Evolutionary conservation across 2,797 vertebrate species (phyloP), one percentile per base, ranked within the genome.

Genomic region (Morelia viridis): DNA sequence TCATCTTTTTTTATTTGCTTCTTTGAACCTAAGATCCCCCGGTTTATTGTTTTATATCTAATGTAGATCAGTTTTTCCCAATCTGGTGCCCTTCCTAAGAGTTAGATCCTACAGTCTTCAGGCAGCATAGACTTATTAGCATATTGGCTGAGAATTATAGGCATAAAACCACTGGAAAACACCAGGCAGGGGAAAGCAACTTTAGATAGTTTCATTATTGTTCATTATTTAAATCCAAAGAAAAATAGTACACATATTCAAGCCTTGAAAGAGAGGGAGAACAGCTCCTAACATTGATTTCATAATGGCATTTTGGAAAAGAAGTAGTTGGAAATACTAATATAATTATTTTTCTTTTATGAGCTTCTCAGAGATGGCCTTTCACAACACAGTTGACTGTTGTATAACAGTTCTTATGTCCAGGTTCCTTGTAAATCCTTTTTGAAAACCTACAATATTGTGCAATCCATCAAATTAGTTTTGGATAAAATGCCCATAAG

Each of bases 281-380:
- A 64, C 50, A 58, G 4, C 83, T 93, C 92, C 90, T 92, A 90
- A 84, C 71, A 26, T 17, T 56, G 1, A 85, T 85, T 85, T 92
- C 57, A 12, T 61, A 64, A 60, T 64, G 35, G 92, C 58, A 85
- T 95, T 91, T 90, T 85, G 50, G 50, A 92, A 94, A 88, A 95
- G 85, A 41, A 60, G 92, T 90, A 88, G 31, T n/a, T 12, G 0
- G 24, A 7, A 89, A 9, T 85, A 91, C 83, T 65, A 93, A 65
- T 86, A 91, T 91, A 4, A 35, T 87, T 0, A 53, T 41, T 41
- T 41, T 41, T 41, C 61, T 64, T 92, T 4, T 57, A 84, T 84
- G 68, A 89, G 85, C 71, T 84, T 5, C 86, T 64, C 12, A 83
- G 91, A 93, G 90, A 87, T 89, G 87, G 1, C 13, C 24, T 76